Evolutionary conservation across 1,140 invertebrate species (phyloP), one percentile per base, ranked within the genome.

Genomic region (Oryctes rhinoceros): DNA sequence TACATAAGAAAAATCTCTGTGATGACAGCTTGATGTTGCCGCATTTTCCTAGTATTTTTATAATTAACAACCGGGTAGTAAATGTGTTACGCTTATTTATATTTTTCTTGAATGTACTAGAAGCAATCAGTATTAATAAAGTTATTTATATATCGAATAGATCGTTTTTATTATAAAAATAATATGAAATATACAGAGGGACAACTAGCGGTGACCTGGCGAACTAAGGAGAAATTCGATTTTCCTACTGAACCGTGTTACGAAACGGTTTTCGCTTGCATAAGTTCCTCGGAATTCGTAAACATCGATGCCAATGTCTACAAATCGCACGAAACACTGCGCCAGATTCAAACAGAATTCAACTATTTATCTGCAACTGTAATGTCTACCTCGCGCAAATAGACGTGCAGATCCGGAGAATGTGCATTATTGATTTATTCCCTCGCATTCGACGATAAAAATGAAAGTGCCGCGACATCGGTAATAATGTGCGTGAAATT

Each of bases 221-320:
- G 0, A 76, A 76, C 37, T 76, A 76, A 76, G 9, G 37, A 47
- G 75, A 76, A 76, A 76, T 76, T 76, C 75, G 75, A 76, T 76
- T 76, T 76, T 48, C 15, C 10, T 10, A 18, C 47, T 13, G 9
- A 76, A 44, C 6, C 18, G 37, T 30, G 3, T 15, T 35, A 18
- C 13, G 53, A 62, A 62, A 10, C 4, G 4, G 20, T 62, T 62
- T 13, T 5, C 13, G 15, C 11, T 71, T 35, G 24, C 65, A 20
- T 67, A 24, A 44, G 39, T 44, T 71, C 35, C 65, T 24, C 4
- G 4, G 4, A 71, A 35, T 35, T 71, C 24, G 13, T 76, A 44
- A 37, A 76, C 11, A 15, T 37, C 3, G 0, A 10, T 0, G 10
- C 13, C 20, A 76, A 47, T 49, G 18, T 18, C 3, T 24, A 20